A percentile compares a stretch with the other conserved stretches of the same genome.
phyloP scores from a whole-genome alignment of 2,888 invertebrate species.

The Cephonodes hylas region DNA sequence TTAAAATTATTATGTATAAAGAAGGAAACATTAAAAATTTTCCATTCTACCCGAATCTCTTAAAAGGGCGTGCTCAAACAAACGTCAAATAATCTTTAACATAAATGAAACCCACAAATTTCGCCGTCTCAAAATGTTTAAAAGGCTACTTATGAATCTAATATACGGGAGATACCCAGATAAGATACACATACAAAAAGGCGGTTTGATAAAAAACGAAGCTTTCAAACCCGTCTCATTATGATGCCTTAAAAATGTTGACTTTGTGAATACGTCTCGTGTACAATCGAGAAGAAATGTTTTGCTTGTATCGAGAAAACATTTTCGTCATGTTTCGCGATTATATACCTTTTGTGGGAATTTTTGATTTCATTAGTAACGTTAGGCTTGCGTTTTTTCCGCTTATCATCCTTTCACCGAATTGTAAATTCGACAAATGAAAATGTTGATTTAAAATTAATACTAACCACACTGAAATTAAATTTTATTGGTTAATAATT shows the following conservation, averaged over 20 bases:
- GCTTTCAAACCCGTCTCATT: background rate
- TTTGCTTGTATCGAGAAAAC: background rate
- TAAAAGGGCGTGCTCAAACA: background rate
- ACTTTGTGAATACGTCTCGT: background rate
- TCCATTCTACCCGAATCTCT: background rate
- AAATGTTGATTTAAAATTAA: too few species aligned
- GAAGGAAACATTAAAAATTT: too few species aligned
- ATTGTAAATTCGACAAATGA: too few species aligned
- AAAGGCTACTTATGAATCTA: conserved; percentile 5
- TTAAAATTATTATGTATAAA: background rate
- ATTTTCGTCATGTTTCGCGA: background rate
- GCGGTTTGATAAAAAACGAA: background rate
- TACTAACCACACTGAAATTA: too few species aligned
- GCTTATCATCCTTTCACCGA: too few species aligned
- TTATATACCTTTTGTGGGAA: background rate
- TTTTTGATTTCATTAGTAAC: too few species aligned
- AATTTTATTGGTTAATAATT: too few species aligned
- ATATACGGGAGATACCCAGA: background rate
- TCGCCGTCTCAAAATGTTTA: background rate
- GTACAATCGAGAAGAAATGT: background rate
- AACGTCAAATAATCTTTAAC: background rate
- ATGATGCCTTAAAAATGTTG: background rate
- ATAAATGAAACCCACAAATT: background rate
- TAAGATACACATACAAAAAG: background rate
- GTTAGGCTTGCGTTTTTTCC: too few species aligned